Conservation (phyloP, 2,888 invertebrate genomes). For the Hymenopus coronatus region DNA sequence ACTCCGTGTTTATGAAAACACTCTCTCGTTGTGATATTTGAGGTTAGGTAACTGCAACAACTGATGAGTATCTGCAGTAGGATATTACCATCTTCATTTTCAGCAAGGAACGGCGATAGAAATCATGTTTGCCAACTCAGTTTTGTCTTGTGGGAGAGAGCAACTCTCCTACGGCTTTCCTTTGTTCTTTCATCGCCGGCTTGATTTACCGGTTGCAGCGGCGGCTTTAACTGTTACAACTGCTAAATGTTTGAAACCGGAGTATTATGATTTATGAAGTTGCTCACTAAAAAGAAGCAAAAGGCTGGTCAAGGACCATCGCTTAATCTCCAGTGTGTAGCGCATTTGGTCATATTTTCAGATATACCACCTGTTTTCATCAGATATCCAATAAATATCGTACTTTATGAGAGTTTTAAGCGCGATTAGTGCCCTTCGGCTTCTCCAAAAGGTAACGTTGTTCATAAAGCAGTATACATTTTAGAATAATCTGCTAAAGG, state of each 20-base stretch:
- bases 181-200: background rate
- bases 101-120: background rate
- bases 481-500: too few relatives aligned
- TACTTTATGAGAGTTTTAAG: background rate
- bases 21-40: too few relatives aligned
- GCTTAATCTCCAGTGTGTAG: background rate
- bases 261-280: background rate
- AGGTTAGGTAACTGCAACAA: too few relatives aligned
- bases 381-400: background rate
- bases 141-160: background rate
- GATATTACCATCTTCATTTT: background rate
- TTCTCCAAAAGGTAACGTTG: too few relatives aligned
- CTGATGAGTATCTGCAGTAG: too few relatives aligned
- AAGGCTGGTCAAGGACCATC: background rate
- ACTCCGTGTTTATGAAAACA: too few relatives aligned
- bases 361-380: background rate
- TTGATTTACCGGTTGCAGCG: background rate
- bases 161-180: background rate
- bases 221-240: background rate
- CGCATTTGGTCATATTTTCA: background rate
- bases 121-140: background rate
- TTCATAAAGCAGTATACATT: too few relatives aligned
- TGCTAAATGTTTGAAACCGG: background rate
- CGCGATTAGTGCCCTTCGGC: background rate
- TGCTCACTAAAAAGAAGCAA: background rate